phyloP scores from a whole-genome alignment of 2,888 invertebrate genomes.

The Pseudoips prasinana region DNA sequence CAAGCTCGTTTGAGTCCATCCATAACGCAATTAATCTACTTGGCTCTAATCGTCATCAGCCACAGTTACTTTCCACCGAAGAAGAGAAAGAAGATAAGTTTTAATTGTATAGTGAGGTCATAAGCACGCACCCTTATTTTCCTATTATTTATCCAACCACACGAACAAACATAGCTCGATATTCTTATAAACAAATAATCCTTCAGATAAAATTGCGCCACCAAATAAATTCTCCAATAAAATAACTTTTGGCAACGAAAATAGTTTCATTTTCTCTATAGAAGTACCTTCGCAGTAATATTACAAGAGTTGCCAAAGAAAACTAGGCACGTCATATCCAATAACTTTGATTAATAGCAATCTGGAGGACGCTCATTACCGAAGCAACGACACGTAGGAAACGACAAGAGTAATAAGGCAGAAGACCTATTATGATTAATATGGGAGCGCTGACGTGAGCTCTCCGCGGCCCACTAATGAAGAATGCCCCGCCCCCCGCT shows the following conservation, averaged over 20 bases:
- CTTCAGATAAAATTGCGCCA: not conserved
- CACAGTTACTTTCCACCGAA: too few species aligned
- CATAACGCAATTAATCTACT: too few species aligned
- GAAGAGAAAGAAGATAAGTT: too few species aligned
- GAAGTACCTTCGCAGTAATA: not conserved
- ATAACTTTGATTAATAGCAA: constrained; percentile 37
- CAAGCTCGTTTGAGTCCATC: too few species aligned
- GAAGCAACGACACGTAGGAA: constrained; percentile 33
- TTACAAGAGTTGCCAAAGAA: constrained; percentile 2
- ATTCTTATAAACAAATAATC: too few species aligned
- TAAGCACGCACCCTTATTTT: too few species aligned
- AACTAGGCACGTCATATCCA: constrained; percentile 10
- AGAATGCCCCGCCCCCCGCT: constrained; percentile 52
- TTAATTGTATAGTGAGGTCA: too few species aligned
- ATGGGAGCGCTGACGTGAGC: constrained; percentile 48
- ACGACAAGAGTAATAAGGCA: constrained; percentile 42
- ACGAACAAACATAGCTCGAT: too few species aligned
- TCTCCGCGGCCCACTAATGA: constrained; percentile 56
- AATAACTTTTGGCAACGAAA: constrained; percentile 5
- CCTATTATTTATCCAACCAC: too few species aligned
- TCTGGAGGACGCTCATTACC: constrained; percentile 34
- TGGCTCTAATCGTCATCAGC: too few species aligned
- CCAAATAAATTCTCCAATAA: not conserved
- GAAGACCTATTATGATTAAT: constrained; percentile 59
- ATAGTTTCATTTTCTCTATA: not conserved